phyloP scores from a whole-genome alignment of 2,888 invertebrate species.

The Troilus luridus region DNA sequence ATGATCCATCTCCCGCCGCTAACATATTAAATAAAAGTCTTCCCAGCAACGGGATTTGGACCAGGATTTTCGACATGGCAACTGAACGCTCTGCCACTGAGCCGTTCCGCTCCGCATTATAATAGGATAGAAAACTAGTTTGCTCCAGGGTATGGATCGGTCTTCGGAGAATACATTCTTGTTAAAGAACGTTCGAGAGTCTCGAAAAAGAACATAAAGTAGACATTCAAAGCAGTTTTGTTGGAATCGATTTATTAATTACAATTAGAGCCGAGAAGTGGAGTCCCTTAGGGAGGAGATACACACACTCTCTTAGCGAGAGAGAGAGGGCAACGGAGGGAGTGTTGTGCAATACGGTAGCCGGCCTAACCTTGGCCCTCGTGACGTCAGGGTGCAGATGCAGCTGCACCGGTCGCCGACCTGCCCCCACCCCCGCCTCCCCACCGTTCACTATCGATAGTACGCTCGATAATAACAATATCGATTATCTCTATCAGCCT shows the following conservation, averaged over 20 bases:
- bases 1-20: no score
- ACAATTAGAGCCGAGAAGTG: neutral
- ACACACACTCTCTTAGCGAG: neutral
- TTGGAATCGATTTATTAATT: neutral
- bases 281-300: no score
- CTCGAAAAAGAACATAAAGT: no score
- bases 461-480: conserved; percentile 4
- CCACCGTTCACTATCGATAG: neutral
- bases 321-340: neutral
- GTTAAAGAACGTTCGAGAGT: no score
- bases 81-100: no score
- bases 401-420: conserved; percentile 49
- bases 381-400: conserved; percentile 34
- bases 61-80: no score
- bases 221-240: neutral
- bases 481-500: neutral
- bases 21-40: no score
- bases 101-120: no score
- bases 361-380: conserved; percentile 26
- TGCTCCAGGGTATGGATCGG: no score
- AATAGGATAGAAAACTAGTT: no score
- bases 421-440: conserved; percentile 1
- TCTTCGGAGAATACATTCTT: no score
- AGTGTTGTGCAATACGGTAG: conserved; percentile 39
- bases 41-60: no score